phyloP scores from a whole-genome alignment of 2,797 vertebrate genomes.

The Leontocebus nigricollis region DNA sequence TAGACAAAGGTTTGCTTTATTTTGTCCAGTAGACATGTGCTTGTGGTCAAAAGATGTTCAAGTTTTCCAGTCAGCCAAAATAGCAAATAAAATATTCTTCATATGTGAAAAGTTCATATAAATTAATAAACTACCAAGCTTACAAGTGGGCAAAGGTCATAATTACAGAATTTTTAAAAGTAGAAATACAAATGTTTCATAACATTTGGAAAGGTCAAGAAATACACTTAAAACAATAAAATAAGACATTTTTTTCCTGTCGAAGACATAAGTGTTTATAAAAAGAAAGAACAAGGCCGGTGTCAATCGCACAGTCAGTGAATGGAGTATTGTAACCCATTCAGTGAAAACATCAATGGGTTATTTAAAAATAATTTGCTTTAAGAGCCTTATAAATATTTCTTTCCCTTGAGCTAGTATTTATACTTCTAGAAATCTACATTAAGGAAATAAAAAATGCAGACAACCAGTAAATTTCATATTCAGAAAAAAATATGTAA shows the following conservation, averaged over 20 bases:
- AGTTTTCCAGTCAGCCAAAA: conserved; percentile 62
- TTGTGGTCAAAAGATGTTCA: conserved; percentile 55
- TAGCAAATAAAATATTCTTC: conserved; percentile 46
- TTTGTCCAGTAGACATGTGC: conserved; percentile 58
- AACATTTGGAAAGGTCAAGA: background rate
- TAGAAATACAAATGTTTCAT: background rate
- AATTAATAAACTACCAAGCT: conserved; percentile 22
- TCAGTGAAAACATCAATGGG: background rate
- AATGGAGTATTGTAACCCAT: background rate
- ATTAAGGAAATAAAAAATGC: conserved; percentile 25
- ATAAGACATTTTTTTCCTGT: background rate
- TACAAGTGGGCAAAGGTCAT: background rate
- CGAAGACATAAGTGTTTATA: conserved; percentile 6
- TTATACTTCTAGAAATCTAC: conserved; percentile 13
- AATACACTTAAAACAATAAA: conserved; percentile 15
- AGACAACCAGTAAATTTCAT: background rate
- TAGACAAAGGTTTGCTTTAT: conserved; percentile 45
- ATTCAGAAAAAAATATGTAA: background rate
- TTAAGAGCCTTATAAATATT: conserved; percentile 28
- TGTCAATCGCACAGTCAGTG: background rate
- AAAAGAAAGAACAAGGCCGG: background rate
- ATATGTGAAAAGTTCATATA: conserved; percentile 6
- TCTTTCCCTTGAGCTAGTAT: background rate
- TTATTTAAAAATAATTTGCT: conserved; percentile 46
- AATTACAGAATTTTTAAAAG: conserved; percentile 49